Base-by-base conservation (phyloP, 1,140 invertebrate species). In the Frieseomelitta varia region DNA sequence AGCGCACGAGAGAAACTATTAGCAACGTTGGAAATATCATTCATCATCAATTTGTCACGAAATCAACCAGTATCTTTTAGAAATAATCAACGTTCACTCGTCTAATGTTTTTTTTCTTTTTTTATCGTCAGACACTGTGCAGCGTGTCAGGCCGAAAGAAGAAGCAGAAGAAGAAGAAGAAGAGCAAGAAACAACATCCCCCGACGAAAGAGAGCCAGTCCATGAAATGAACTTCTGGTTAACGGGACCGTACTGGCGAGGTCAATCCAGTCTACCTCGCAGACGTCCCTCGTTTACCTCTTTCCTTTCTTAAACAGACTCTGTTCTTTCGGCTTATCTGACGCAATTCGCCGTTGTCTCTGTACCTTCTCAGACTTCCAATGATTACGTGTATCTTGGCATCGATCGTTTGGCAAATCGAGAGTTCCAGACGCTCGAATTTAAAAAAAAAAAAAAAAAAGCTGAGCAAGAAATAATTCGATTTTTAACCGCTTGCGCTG, bases 171-270 rank as follows among this genome's bases (percentile, higher is more conserved):
- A 10, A 27, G 24, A 27, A 19, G 14, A 74, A 55, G 51, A 30
- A 58, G 30, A 21, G 21, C 2, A 61, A 30, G 11, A 56, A 56
- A 17, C 24, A 51, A 67, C 61, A 61, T 69, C 81, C 79, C 84
- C 73, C 56, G 69, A 65, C 65, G 30, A 67, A 27, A 21, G 30
- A 61, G 8, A 67, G 65, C 10, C 65, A 34, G 30, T 11, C 17
- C 65, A 67, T 34, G 78, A 87, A 88, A 87, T 72, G 83, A 88
- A 89, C 87, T 90, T 75, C 67, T 84, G 87, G 79, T 81, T 91
- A 91, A 92, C 88, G 88, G 88, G 82, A 91, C 27, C 79, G 65
- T 67, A 69, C 72, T 58, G 72, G 71, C 55, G 79, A 68, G 87
- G 86, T 83, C 87, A 87, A 74, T 53, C 39, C 58, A 55, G 47